Base-by-base conservation (phyloP, 2,888 invertebrate genomes). In the Diabrotica balteata region DNA sequence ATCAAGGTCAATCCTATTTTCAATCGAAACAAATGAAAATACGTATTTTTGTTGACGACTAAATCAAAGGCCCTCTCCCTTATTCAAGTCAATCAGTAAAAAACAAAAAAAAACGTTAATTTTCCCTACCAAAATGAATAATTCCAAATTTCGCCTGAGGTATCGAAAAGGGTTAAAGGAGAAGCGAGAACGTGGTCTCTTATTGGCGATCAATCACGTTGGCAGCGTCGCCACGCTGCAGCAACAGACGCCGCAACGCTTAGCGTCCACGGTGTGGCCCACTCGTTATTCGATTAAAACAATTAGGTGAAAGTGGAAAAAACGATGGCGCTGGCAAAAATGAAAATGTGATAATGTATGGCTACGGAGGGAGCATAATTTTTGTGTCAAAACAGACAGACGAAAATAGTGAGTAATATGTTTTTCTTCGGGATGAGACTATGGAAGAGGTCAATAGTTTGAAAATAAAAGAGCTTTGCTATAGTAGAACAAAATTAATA, bases 101-200 rank as follows among this genome's bases (percentile, higher is more conserved):
- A 57, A 9, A 44, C 7, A 45, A 17, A 57, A 50, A 79, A 81
- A 81, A 81, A 82, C 81, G 81, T 81, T 80, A 80, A 81, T 81
- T 82, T 81, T 80, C 81, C 80, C 80, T 8, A 11, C 54, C 81
- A 80, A 78, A 77, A 82, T 81, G 81, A 81, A 82, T 82, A 82
- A 82, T 82, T 81, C 77, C 77, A 77, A 77, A 70, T 62, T 71
- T 59, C 52, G 66, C 66, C 61, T 17, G 77, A 79, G 77, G 76
- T 77, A 78, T 79, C 75, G 77, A 76, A 75, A 78, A 78, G 78
- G 79, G 77, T 75, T 76, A 72, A 71, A 69, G 67, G 47, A 51
- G 67, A 66, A 55, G 57, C 58, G 62, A 67, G 67, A 52, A 22
- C 47, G 52, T 43, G 63, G 57, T 55, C 67, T 67, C 68, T 69